Conservation (phyloP, 1,140 invertebrate species). For the Hycleus cichorii region DNA sequence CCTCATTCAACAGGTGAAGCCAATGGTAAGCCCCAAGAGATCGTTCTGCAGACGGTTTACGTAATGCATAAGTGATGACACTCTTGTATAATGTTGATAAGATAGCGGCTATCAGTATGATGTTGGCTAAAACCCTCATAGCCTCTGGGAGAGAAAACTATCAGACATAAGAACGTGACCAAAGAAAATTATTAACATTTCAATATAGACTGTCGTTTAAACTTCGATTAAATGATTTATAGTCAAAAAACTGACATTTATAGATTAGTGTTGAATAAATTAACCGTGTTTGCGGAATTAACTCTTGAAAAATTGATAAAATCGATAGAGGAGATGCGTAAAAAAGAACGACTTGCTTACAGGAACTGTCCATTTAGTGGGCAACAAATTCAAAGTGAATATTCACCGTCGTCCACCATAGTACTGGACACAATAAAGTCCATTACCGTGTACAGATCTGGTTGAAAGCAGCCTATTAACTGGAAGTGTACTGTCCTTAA, state of each 20-base stretch:
- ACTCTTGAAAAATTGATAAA: too few species aligned
- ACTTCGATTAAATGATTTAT: not conserved
- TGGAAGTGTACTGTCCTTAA: slow-evolving; percentile 37
- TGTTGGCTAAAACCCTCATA: too few species aligned
- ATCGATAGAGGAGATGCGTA: too few species aligned
- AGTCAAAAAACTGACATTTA: not conserved
- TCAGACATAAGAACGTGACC: not conserved
- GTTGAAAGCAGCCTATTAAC: slow-evolving; percentile 39
- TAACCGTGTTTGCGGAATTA: too few species aligned
- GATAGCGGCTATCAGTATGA: not conserved
- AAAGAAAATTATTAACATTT: slow-evolving; percentile 3
- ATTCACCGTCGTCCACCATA: not conserved
- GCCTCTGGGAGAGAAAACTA: too few species aligned
- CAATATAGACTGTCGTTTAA: not conserved
- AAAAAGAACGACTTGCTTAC: too few species aligned
- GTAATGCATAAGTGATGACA: slow-evolving; percentile 28
- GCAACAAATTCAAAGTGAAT: too few species aligned
- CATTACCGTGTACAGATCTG: slow-evolving; percentile 31
- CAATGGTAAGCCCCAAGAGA: slow-evolving; percentile 19
- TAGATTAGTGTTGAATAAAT: too few species aligned
- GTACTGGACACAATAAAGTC: slow-evolving; percentile 37
- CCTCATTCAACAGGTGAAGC: slow-evolving; percentile 24
- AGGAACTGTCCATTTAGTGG: too few species aligned
- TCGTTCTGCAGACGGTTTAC: slow-evolving; percentile 21
- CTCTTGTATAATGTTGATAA: not conserved